phyloP scores from a whole-genome alignment of 2,797 vertebrate species.

The Rachycentron canadum region DNA sequence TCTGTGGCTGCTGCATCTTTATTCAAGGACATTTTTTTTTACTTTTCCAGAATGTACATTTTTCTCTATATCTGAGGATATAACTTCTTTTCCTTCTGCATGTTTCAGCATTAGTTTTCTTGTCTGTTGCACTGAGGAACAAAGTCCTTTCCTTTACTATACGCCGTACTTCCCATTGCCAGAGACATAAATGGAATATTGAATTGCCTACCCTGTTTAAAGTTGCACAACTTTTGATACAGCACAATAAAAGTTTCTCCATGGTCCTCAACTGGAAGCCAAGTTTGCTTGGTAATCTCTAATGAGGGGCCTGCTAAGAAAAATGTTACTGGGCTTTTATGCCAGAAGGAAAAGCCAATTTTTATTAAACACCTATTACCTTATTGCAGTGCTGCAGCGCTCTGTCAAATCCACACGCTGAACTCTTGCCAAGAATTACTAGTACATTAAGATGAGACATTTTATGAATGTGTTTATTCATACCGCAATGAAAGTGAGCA shows the following conservation, averaged over 20 bases:
- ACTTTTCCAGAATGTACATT: constrained; percentile 6
- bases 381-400: constrained; percentile 52
- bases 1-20: constrained; percentile 17
- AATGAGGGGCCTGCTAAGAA: constrained; percentile 60
- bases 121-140: background rate
- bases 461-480: constrained; percentile 38
- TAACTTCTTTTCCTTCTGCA: constrained; percentile 3
- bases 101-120: constrained; percentile 14
- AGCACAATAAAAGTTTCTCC: constrained; percentile 43
- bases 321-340: constrained; percentile 50
- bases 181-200: constrained; percentile 41
- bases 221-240: constrained; percentile 40
- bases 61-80: background rate
- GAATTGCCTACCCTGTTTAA: constrained; percentile 31
- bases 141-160: constrained; percentile 34
- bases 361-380: constrained; percentile 58
- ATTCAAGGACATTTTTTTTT: constrained; percentile 8
- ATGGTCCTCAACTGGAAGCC: constrained; percentile 27
- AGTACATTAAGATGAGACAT: constrained; percentile 37
- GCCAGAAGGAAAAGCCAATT: constrained; percentile 49
- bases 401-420: constrained; percentile 40
- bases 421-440: constrained; percentile 40
- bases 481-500: constrained; percentile 7
- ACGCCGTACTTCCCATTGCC: constrained; percentile 2
- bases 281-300: constrained; percentile 49